These are phyloP conservation scores for Aporophyla nigra DNA, from an alignment of 2,888 invertebrate species.

Conservation along the genomic window DNA sequence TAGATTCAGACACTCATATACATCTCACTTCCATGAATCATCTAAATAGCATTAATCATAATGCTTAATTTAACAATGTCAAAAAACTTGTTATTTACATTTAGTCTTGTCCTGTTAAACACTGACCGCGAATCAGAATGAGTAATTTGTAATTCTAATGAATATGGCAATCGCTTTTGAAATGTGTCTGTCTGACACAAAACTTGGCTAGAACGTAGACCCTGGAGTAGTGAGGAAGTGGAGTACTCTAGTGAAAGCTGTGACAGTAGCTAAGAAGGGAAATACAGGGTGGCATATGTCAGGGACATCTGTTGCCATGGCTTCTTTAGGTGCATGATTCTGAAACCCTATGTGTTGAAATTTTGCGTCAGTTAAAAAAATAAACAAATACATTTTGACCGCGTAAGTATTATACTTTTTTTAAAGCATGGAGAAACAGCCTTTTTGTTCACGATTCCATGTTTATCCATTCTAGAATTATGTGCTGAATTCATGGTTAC, in stretches of 20 bases:
- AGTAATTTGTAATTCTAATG: slow-evolving; percentile 58
- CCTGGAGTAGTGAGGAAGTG: slow-evolving; percentile 3
- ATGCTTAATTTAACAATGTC: slow-evolving; percentile 38
- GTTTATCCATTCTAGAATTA: too few relatives aligned
- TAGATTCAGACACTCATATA: slow-evolving; percentile 11
- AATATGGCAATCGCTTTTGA: slow-evolving; percentile 30
- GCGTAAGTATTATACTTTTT: too few relatives aligned
- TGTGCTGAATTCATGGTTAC: too few relatives aligned
- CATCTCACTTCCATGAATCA: slow-evolving; percentile 29
- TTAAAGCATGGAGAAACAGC: too few relatives aligned
- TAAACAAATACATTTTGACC: too few relatives aligned
- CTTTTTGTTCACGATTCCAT: too few relatives aligned
- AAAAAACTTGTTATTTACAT: slow-evolving; percentile 45
- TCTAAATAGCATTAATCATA: slow-evolving; percentile 17
- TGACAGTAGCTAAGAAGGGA: background rate
- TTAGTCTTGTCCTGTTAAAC: slow-evolving; percentile 62
- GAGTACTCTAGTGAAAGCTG: background rate
- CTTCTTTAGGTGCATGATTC: too few relatives aligned
- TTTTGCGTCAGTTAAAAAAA: too few relatives aligned
- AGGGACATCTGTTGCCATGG: too few relatives aligned
- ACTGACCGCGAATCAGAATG: slow-evolving; percentile 45
- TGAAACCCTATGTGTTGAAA: too few relatives aligned
- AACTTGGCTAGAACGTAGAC: background rate
- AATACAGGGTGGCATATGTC: too few relatives aligned
- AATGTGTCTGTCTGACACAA: slow-evolving; percentile 28